A percentile compares a stretch with the other conserved stretches of the same genome.
phyloP scores from a whole-genome alignment of 2,797 vertebrate species.

The Chlorospingus semifuscus region DNA sequence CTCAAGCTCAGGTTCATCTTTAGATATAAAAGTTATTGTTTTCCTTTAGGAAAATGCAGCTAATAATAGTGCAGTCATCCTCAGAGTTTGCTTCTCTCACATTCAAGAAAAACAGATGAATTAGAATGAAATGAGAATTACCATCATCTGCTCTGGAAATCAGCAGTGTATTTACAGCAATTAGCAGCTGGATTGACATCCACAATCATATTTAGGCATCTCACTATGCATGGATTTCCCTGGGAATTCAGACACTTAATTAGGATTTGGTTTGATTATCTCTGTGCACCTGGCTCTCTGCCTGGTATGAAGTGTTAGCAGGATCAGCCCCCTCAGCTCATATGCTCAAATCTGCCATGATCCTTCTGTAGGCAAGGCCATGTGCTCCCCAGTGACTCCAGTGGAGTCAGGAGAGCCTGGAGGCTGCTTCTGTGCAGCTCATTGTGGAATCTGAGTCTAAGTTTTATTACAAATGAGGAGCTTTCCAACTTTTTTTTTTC shows the following conservation, averaged over 20 bases:
- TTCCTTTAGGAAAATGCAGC: neutral
- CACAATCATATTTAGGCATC: neutral
- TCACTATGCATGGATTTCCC: neutral
- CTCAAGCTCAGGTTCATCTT: neutral
- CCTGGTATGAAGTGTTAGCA: slow-evolving; percentile 44
- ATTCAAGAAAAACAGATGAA: neutral
- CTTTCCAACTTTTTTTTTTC: neutral
- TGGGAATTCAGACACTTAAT: slow-evolving; percentile 51
- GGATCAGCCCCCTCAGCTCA: slow-evolving; percentile 43
- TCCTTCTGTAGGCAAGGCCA: neutral
- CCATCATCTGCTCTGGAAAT: neutral
- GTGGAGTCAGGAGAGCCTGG: neutral
- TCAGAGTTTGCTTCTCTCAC: neutral
- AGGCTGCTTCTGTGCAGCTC: slow-evolving; percentile 22
- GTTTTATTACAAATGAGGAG: neutral
- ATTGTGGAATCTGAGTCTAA: neutral
- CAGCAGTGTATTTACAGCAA: neutral
- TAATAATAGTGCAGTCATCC: neutral
- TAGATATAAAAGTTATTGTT: neutral
- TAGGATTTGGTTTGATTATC: slow-evolving; percentile 33
- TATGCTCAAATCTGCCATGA: slow-evolving; percentile 30
- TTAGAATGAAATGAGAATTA: neutral
- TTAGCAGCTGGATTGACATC: neutral
- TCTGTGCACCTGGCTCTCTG: slow-evolving; percentile 28
- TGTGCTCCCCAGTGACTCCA: neutral